Conservation (phyloP, 2,113 vertebrate genomes). For the Crocuta crocuta region DNA sequence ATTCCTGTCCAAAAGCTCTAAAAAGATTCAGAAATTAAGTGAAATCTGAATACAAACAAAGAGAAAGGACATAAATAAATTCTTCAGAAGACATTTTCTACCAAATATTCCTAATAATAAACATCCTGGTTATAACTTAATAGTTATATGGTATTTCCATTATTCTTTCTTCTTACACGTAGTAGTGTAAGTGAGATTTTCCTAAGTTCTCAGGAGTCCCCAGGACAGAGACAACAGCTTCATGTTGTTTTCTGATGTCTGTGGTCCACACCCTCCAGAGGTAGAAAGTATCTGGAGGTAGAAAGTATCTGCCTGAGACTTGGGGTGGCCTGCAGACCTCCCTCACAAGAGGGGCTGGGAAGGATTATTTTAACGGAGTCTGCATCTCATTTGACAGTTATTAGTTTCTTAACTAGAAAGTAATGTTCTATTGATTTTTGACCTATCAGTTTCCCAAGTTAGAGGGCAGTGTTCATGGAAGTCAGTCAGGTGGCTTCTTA, state of each 20-base stretch:
- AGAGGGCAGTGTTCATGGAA: neutral
- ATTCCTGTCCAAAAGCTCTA: neutral
- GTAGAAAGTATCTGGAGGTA: conserved; percentile 11
- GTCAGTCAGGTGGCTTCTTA: neutral
- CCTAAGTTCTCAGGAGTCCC: neutral
- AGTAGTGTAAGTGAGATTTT: neutral
- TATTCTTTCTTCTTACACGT: neutral
- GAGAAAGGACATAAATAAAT: neutral
- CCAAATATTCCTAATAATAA: neutral
- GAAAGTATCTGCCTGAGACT: neutral
- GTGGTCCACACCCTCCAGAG: neutral
- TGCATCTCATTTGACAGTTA: neutral
- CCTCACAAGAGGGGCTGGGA: conserved; percentile 45
- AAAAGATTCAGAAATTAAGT: conserved; percentile 33
- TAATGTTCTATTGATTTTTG: conserved; percentile 40
- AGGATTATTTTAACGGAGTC: conserved; percentile 70
- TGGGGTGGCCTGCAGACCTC: conserved; percentile 45
- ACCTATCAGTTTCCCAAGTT: conserved; percentile 47
- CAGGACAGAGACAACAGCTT: neutral
- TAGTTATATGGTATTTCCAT: neutral
- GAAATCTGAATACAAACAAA: neutral
- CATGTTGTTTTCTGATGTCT: conserved; percentile 51
- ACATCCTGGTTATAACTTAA: neutral
- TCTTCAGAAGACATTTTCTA: neutral
- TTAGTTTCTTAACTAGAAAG: conserved; percentile 74